A percentile compares a stretch with the other conserved stretches of the same genome.
Evolutionary conservation across 2,113 vertebrate genomes (phyloP).

Genomic region (Todiramphus saurophagus): DNA sequence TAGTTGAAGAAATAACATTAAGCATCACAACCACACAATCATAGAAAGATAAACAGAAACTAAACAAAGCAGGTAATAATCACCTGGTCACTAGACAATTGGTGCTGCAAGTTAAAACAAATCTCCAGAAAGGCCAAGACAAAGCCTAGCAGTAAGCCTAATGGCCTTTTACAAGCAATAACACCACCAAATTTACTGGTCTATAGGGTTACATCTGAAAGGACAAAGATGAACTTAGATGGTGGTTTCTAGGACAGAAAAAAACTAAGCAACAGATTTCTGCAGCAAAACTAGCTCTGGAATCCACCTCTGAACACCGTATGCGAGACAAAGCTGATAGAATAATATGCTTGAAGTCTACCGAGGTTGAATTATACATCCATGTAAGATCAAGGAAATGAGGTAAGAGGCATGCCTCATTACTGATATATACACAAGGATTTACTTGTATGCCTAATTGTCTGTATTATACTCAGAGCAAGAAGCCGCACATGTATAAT

Average conservation of each 20-base stretch:
- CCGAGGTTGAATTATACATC: not conserved
- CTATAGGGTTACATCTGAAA: not conserved
- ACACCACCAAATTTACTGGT: not conserved
- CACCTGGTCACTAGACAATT: not conserved
- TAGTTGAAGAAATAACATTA: not conserved
- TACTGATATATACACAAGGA: not conserved
- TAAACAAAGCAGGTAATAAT: not conserved
- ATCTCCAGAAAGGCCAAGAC: not conserved
- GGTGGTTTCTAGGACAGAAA: not conserved
- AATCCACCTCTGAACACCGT: not conserved
- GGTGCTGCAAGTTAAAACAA: not conserved
- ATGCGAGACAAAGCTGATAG: not conserved
- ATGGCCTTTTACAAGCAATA: not conserved
- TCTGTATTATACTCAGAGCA: not conserved
- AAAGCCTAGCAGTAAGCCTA: not conserved
- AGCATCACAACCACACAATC: not conserved
- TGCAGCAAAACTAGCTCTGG: not conserved
- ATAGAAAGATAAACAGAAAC: not conserved
- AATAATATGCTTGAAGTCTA: not conserved
- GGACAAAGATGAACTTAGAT: not conserved
- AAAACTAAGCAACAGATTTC: not conserved
- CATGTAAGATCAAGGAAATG: not conserved
- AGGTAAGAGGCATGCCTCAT: not conserved
- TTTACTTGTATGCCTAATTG: not conserved
- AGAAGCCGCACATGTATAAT: not conserved